phyloP scores from a whole-genome alignment of 2,113 vertebrate species.

The Bujurquina vittata region DNA sequence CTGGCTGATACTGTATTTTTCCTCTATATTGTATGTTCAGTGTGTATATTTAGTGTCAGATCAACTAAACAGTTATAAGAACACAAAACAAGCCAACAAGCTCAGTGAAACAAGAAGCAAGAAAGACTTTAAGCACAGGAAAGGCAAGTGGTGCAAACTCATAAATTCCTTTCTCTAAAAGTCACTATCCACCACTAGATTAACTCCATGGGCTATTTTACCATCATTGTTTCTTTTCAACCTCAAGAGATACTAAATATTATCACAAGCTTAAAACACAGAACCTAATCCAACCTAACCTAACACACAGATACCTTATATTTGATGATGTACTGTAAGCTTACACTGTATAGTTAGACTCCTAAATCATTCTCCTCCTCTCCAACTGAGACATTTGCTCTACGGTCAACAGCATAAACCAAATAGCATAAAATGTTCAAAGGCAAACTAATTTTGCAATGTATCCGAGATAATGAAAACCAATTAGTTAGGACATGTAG shows the following conservation, averaged over 20 bases:
- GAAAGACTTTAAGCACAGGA: background rate
- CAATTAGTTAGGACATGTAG: constrained; percentile 44
- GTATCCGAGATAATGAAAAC: constrained; percentile 30
- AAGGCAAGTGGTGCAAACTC: background rate
- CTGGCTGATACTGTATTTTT: background rate
- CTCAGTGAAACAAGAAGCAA: background rate
- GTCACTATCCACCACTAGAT: background rate
- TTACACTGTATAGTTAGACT: background rate
- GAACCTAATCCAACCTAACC: background rate
- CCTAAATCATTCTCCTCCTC: background rate
- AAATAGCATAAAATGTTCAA: background rate
- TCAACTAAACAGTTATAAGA: background rate
- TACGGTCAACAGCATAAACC: background rate
- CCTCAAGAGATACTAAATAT: background rate
- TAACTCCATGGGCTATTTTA: background rate
- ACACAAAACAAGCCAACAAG: background rate
- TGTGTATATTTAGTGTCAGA: background rate
- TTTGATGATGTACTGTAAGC: background rate
- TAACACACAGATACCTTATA: background rate
- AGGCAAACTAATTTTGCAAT: constrained; percentile 21
- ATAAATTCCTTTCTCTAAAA: no score
- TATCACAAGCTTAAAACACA: background rate
- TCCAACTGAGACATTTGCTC: background rate
- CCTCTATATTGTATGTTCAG: background rate
- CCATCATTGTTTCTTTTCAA: constrained; percentile 1